phyloP scores from a whole-genome alignment of 2,113 vertebrate species.

The Guaruba guarouba region DNA sequence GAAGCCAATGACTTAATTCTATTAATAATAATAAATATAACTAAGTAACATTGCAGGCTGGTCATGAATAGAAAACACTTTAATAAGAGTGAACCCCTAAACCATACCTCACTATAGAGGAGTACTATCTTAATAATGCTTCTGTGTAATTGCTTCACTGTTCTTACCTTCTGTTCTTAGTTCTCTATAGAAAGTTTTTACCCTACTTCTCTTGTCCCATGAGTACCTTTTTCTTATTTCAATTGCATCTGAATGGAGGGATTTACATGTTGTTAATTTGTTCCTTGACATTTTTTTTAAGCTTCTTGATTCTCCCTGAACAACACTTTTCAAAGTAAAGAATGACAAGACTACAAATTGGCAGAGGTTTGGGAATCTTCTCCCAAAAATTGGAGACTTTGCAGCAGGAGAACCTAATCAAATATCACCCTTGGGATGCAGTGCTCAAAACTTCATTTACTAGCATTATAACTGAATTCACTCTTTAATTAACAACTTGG shows the following conservation, averaged over 20 bases:
- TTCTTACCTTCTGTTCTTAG: not conserved
- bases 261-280: slow-evolving; percentile 11
- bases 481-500: slow-evolving; percentile 70
- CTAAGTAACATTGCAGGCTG: not conserved
- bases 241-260: not conserved
- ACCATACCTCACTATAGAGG: not conserved
- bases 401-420: slow-evolving; percentile 13
- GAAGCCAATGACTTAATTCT: not conserved
- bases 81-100: not conserved
- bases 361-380: slow-evolving; percentile 18
- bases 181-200: not conserved
- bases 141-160: not conserved
- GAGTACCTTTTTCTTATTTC: not conserved
- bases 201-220: not conserved
- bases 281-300: not conserved
- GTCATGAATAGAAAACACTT: not conserved
- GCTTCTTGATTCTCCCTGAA: slow-evolving; percentile 18
- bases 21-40: not conserved
- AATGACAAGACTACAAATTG: slow-evolving; percentile 37
- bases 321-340: slow-evolving; percentile 27
- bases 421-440: slow-evolving; percentile 43
- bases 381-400: slow-evolving; percentile 42
- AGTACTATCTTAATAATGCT: not conserved
- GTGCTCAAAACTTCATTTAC: slow-evolving; percentile 53
- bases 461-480: slow-evolving; percentile 51